Base-by-base conservation (phyloP, 1,140 invertebrate genomes). In the Lordiphosa stackelbergi region DNA sequence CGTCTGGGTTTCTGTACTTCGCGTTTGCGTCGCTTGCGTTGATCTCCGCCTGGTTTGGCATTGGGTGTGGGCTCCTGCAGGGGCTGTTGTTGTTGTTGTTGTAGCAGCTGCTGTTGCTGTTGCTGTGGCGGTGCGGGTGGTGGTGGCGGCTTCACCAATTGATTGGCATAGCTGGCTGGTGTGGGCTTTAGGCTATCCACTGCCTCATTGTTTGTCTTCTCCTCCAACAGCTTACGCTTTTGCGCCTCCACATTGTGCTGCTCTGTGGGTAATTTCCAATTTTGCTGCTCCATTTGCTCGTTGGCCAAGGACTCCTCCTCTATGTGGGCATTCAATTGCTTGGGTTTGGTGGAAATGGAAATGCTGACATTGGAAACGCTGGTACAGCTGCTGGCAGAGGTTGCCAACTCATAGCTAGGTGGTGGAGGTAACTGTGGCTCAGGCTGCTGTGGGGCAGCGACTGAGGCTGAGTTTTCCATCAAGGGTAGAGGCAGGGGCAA, bases 1-100 rank as follows among this genome's bases (percentile, higher is more conserved):
- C 93, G 89, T 24, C 95, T 89, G 77, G 95, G 96, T 74, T 95
- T 94, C 83, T 96, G 94, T 79, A 95, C 95, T 84, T 95, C 93
- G 41, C 94, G 90, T 31, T 95, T 90, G 85, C 95, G 95, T 53
- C 93, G 88, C 86, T 95, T 95, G 63, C 95, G 94, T 34, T 93
- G 73, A 24, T 84, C 78, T 3, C 9, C 68, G 0, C 45, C 34
- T 2, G 77, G 56, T 12, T 81, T 78, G 9, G 28, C 28, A 6
- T 11, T 19, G 1, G 42, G 22, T 35, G 37, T 34, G 4, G 24
- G 41, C 16, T 35, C 43, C 5, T 12, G 10, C 28, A 31, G 22
- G 4, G 22, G 31, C 19, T 3, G 52, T 9, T 31, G 57, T 35
- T 6, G 35, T 5, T n/a, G 31, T 59, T 19, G 5, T 6, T 11